Evolutionary conservation across 37 sponge, comb jelly and placozoan genomes (phyloP), one percentile per base, ranked within the genome.

Genomic region (Beroe forskalii): DNA sequence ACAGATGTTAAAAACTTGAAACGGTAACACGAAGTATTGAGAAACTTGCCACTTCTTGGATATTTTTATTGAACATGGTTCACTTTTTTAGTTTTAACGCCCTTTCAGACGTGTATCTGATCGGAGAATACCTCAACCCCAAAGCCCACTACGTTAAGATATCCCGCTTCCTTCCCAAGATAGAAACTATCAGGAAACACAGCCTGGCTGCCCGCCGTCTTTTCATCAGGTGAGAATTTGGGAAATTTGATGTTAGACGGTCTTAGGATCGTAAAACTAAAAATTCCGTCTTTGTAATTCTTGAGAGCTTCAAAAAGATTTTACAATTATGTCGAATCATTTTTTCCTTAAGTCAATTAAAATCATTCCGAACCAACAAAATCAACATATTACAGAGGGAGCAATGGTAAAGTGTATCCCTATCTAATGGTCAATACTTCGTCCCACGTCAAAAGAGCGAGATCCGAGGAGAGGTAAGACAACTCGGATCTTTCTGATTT

Each of bases 381-480:
- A n/a, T n/a, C n/a, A n/a, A n/a, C n/a, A n/a, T n/a, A n/a, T n/a
- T 8, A 72, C 39, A 72, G 75, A 9, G 75, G 75, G 37, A 72
- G 75, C 20, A 72, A 72, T 32, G 75, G 75, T 32, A 72, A 72
- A 36, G 75, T 72, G 30, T 72, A 72, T 20, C 75, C 75, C 9
- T 72, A 72, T 72, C 75, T 72, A 39, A 72, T 72, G 75, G 75
- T 72, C 8, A 72, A 72, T 30, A 72, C 75, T 3, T 72, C 75
- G 35, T 33, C 75, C 20, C 37, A 72, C 75, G 22, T 72, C 40
- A 33, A 33, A 4, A 36, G 12, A 8, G 75, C 75, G 1, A 33
- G 75, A 72, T 72, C 75, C 30, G 75, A 72, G 39, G 75, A 72
- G 75, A 72, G 75, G 75, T 72, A 22, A 72, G 36, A n/a, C n/a